phyloP scores from a whole-genome alignment of 2,888 invertebrate species.

The Drepana falcataria region DNA sequence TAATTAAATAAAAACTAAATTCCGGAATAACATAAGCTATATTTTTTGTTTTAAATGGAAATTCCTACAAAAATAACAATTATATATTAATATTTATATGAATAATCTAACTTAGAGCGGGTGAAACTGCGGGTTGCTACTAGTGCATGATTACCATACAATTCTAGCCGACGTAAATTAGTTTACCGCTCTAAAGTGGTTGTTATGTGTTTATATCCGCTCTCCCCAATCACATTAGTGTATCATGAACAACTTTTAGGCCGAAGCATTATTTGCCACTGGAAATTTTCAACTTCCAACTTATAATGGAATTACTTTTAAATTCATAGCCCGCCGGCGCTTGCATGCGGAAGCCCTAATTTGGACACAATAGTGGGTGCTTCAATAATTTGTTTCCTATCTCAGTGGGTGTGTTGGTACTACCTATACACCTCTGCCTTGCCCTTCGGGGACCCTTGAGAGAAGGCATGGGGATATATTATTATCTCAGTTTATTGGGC shows the following conservation, averaged over 20 bases:
- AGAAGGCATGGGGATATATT: too few species aligned
- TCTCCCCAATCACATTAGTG: slow-evolving; percentile 60
- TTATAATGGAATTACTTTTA: slow-evolving; percentile 71
- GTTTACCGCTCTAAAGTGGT: slow-evolving; percentile 55
- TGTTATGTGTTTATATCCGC: slow-evolving; percentile 47
- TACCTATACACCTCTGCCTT: too few species aligned
- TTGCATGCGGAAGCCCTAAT: slow-evolving; percentile 40
- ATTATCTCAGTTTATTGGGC: not conserved
- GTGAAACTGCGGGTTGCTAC: not conserved
- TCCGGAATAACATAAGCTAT: too few species aligned
- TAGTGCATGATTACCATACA: not conserved
- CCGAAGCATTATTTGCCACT: slow-evolving; percentile 53
- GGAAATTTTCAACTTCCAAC: slow-evolving; percentile 53
- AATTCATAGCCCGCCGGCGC: slow-evolving; percentile 50
- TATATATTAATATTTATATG: too few species aligned
- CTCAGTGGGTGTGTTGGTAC: too few species aligned
- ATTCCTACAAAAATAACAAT: too few species aligned
- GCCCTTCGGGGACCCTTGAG: too few species aligned
- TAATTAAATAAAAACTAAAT: too few species aligned
- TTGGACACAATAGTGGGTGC: slow-evolving; percentile 31
- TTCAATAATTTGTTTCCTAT: slow-evolving; percentile 18
- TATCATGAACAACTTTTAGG: slow-evolving; percentile 50
- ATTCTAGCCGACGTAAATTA: slow-evolving; percentile 20
- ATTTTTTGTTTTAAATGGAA: too few species aligned
- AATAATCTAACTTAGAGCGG: too few species aligned